phyloP scores from a whole-genome alignment of 2,113 vertebrate genomes.

The Laticauda laticaudata region DNA sequence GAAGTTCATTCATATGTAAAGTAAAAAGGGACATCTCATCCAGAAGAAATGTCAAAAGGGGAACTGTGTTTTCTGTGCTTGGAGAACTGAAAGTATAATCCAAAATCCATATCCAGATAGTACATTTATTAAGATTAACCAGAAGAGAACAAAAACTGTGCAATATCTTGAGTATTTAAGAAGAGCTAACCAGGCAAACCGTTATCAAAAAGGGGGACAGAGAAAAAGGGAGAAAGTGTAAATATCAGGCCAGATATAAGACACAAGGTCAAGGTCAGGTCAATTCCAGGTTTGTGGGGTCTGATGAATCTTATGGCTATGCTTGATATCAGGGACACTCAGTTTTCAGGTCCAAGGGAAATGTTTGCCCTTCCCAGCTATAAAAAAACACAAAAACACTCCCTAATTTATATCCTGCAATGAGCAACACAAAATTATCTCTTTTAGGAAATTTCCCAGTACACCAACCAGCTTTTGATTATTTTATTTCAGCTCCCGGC shows the following conservation, averaged over 20 bases:
- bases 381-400: neutral
- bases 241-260: neutral
- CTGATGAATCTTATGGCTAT: neutral
- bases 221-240: neutral
- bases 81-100: neutral
- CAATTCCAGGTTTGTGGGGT: neutral
- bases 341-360: neutral
- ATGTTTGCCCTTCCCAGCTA: neutral
- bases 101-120: neutral
- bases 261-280: neutral
- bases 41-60: neutral
- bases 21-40: neutral
- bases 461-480: neutral
- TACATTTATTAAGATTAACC: neutral
- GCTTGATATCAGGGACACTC: neutral
- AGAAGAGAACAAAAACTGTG: neutral
- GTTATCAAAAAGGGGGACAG: neutral
- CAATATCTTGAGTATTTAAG: neutral
- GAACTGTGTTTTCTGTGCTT: neutral
- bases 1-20: neutral
- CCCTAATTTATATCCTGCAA: neutral
- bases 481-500: neutral
- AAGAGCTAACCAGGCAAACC: neutral
- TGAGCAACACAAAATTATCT: neutral
- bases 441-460: neutral